Evolutionary conservation across 2,113 vertebrate genomes (phyloP), one percentile per base, ranked within the genome.

Genomic region (Athene cunicularia): DNA sequence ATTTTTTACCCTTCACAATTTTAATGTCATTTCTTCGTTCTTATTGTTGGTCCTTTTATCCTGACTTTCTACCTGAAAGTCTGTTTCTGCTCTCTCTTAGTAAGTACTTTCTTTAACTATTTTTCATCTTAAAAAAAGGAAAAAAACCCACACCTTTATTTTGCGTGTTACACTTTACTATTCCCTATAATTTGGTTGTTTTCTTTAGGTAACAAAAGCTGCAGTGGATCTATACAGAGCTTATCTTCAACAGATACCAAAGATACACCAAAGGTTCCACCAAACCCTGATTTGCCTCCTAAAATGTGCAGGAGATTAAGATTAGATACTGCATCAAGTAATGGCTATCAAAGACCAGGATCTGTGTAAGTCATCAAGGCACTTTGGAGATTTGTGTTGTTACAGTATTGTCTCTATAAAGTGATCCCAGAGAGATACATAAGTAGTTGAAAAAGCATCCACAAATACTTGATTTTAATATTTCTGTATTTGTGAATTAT

Each of bases 271-370:
- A 99, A 99, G 93, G 76, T 88, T 76, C 93, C 96, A 6, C 84
- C 95, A 66, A 98, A 99, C 89, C 99, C 99, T 52, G 99, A 99
- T 49, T 95, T 99, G 93, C 99, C 99, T 64, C 99, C 99, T 8
- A 99, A 99, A 98, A 98, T 98, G 95, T 97, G 97, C 63, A 96
- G 98, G 53, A 98, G 98, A 80, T 97, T 98, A 93, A 98, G 98
- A 91, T 97, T 98, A 71, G 99, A 99, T 93, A 95, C 96, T 9
- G 92, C 98, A 5, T 98, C 98, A 39, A 99, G 97, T 98, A 99
- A 99, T 45, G 99, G 99, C 90, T 99, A 99, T 97, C 99, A 99
- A 95, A 99, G 98, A 81, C 99, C 99, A 1, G 99, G 99, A 94
- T 99, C 99, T 79, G 98, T 99, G 99, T 99, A 99, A 99, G 99